phyloP scores from a whole-genome alignment of 2,888 invertebrate species.

The Ellobium chinense region DNA sequence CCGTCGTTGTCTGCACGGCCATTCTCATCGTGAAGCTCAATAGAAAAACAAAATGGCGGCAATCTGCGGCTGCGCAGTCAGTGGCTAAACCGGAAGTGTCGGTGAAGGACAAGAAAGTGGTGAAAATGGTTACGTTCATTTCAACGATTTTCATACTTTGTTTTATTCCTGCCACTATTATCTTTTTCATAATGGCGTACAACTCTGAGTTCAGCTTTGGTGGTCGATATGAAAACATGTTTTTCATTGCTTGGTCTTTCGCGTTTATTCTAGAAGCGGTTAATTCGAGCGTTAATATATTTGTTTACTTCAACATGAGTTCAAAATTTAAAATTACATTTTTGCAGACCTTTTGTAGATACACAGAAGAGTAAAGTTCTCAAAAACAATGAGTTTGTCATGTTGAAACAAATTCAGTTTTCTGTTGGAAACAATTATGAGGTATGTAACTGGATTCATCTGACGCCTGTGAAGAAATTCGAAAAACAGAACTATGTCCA shows the following conservation, averaged over 20 bases:
- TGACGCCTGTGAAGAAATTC: too few relatives aligned
- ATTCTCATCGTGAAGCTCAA: constrained; percentile 1
- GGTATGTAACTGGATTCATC: too few relatives aligned
- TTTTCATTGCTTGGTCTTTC: neutral
- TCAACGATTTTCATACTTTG: constrained; percentile 3
- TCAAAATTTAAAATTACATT: constrained; percentile 2
- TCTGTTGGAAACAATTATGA: too few relatives aligned
- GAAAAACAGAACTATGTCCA: too few relatives aligned
- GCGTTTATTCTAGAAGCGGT: neutral
- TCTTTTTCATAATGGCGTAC: neutral
- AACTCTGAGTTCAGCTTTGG: neutral
- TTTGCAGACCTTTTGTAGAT: too few relatives aligned
- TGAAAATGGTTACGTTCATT: neutral
- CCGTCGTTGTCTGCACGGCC: neutral
- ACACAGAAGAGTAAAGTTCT: too few relatives aligned
- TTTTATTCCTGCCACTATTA: neutral
- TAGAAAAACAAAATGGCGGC: constrained; percentile 14
- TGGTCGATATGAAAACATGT: constrained; percentile 1
- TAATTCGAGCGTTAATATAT: constrained; percentile 1
- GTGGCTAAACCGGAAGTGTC: neutral
- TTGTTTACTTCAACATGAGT: constrained; percentile 9
- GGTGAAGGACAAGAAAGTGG: neutral
- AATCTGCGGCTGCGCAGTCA: neutral
- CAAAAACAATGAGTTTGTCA: too few relatives aligned
- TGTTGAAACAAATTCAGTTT: too few relatives aligned